Conservation (phyloP, 2,888 invertebrate genomes). For the Priocnemis perturbator region DNA sequence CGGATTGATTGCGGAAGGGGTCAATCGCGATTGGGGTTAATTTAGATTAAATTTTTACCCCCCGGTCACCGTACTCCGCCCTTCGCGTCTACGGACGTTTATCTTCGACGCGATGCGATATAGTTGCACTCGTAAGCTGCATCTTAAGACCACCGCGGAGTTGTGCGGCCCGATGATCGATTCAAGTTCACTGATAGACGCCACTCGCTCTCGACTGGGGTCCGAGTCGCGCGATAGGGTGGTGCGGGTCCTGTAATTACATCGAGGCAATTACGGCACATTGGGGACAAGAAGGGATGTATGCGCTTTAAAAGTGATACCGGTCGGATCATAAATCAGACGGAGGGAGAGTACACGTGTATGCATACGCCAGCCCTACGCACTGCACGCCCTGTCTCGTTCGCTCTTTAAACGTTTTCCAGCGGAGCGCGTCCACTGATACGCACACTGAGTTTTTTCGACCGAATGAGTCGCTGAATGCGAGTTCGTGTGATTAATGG, state of each 20-base stretch:
- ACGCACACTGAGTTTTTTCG: conserved; percentile 27
- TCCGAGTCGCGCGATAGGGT: neutral
- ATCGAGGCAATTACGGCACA: neutral
- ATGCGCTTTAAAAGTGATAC: neutral
- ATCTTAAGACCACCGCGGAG: too few species aligned
- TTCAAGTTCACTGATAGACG: neutral
- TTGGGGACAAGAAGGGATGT: neutral
- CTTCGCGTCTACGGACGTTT: too few species aligned
- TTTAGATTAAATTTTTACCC: too few species aligned
- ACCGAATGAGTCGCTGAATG: conserved; percentile 35
- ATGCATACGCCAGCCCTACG: too few species aligned
- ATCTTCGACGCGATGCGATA: too few species aligned
- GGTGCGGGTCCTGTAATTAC: neutral
- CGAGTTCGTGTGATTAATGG: conserved; percentile 48
- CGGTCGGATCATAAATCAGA: conserved; percentile 24
- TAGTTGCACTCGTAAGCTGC: too few species aligned
- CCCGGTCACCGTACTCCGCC: too few species aligned
- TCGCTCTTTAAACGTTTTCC: neutral
- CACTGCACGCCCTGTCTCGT: neutral
- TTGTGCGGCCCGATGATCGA: too few species aligned
- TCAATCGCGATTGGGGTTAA: too few species aligned
- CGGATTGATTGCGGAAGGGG: too few species aligned
- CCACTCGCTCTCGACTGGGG: conserved; percentile 6
- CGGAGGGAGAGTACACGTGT: too few species aligned
- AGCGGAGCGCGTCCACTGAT: neutral